These are phyloP conservation scores for Trachelipus rathkii DNA, from an alignment of 1,140 invertebrate genomes.

Conservation along the genomic window DNA sequence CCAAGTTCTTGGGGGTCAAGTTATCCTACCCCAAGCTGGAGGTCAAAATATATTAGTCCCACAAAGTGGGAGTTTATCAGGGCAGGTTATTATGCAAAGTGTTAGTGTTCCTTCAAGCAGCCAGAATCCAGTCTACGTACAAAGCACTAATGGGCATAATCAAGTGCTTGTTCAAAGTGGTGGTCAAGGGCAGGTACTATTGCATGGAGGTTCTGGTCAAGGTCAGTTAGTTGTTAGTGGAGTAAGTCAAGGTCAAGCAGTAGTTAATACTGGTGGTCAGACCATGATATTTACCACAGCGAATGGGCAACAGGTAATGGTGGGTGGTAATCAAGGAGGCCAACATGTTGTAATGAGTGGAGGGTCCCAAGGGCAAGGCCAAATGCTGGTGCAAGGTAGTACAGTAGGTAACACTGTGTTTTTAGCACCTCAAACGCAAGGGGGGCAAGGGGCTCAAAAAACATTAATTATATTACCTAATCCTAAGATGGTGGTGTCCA, in stretches of 20 bases:
- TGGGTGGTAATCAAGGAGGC: not conserved
- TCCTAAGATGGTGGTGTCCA: constrained; percentile 35
- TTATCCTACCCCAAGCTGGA: constrained; percentile 38
- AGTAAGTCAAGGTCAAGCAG: constrained; percentile 33
- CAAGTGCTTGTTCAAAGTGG: not conserved
- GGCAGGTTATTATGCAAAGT: constrained; percentile 39
- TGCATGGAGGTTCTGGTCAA: constrained; percentile 34
- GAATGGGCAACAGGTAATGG: constrained; percentile 28
- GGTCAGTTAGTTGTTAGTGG: constrained; percentile 35
- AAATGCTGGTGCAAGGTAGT: constrained; percentile 31
- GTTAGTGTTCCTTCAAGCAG: constrained; percentile 17
- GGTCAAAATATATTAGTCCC: constrained; percentile 39
- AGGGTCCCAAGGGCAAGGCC: constrained; percentile 31
- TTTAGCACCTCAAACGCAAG: constrained; percentile 35
- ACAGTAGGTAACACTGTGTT: constrained; percentile 36
- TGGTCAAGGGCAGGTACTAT: constrained; percentile 39
- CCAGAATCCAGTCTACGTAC: not conserved
- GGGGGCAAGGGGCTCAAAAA: constrained; percentile 29
- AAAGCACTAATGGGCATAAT: not conserved
- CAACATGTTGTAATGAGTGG: constrained; percentile 36
- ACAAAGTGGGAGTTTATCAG: constrained; percentile 35
- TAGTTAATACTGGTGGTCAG: constrained; percentile 34
- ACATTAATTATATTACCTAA: constrained; percentile 38
- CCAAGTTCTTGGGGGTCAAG: constrained; percentile 41
- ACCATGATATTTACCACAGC: constrained; percentile 34